A percentile compares a stretch with the other conserved stretches of the same genome.
phyloP scores from a whole-genome alignment of 2,888 invertebrate species.

The Cephus pygmeus region DNA sequence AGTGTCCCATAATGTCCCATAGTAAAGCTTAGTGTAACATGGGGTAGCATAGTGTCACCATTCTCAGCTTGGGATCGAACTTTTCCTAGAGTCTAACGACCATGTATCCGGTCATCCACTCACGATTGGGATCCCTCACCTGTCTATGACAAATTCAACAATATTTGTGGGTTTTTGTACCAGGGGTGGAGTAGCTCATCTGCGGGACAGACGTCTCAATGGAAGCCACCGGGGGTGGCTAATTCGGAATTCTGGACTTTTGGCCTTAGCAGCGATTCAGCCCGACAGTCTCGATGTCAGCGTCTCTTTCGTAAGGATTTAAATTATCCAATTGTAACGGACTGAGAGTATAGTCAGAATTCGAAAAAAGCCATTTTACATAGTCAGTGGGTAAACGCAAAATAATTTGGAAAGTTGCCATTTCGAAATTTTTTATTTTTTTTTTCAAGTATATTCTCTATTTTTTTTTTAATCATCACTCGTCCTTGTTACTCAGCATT shows the following conservation, averaged over 20 bases:
- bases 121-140: conserved; percentile 43
- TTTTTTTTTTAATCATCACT: conserved; percentile 13
- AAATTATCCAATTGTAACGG: conserved; percentile 3
- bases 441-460: conserved; percentile 8
- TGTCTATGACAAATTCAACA: conserved; percentile 58
- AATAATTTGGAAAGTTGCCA: too few species aligned
- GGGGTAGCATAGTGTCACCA: conserved; percentile 14
- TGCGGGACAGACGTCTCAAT: conserved; percentile 24
- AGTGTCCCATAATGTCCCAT: conserved; percentile 20
- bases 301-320: too few species aligned
- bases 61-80: conserved; percentile 1
- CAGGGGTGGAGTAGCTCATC: too few species aligned
- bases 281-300: too few species aligned
- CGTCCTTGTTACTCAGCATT: not conserved
- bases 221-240: conserved; percentile 44
- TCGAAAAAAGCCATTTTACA: not conserved
- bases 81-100: conserved; percentile 31
- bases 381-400: not conserved
- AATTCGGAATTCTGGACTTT: conserved; percentile 43
- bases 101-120: conserved; percentile 51
- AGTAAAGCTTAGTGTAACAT: conserved; percentile 4
- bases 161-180: not conserved
- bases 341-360: not conserved
- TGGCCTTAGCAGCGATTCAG: too few species aligned
- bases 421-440: too few species aligned